Base-by-base conservation (phyloP, 2,888 invertebrate genomes). In the Doris montereyensis region DNA sequence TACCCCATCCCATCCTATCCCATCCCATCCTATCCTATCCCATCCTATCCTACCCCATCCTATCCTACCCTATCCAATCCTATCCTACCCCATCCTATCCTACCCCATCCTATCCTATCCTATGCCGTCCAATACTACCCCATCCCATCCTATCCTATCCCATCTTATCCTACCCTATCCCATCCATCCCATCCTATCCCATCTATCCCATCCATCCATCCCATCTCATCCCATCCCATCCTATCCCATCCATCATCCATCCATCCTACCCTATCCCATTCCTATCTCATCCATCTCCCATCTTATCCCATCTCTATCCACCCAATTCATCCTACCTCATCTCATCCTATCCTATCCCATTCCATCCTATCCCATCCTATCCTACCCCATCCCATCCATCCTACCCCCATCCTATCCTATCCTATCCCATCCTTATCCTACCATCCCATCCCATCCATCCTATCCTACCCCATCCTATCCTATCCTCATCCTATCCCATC, bases 381-480 rank as follows among this genome's bases (percentile, higher is more conserved):
- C 67, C 41, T 52, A 28, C 2, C n/a, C 67, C 41, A 41, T 65
- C 76, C 52, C 52, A 26, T 26, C 62, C 17, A 24, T 28, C 13
- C 60, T 74, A 68, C 35, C 52, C 60, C 4, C 65, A 17, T 65
- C 65, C 76, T 26, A 26, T 24, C 34, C 41, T 65, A 24, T 26
- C 76, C 41, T 57, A 52, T 70, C 62, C 13, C 52, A n/a, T 24
- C n/a, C 52, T 52, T 52, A 72, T 72, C n/a, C 72, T 24, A 52
- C 52, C 72, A 32, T 30, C 21, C 30, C 34, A 10, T 35, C 70
- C 34, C 30, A 13, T 35, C 70, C 34, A 32, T 32, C 70, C 70
- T 70, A 70, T 34, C 70, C 32, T 70, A 70, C n/a, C 34, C 8
- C 17, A 32, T 70, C 24, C 70, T 30, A 60, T 77, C 71, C 60